Evolutionary conservation across 2,888 invertebrate genomes (phyloP).

Genomic region (Acrobasis consociella): DNA sequence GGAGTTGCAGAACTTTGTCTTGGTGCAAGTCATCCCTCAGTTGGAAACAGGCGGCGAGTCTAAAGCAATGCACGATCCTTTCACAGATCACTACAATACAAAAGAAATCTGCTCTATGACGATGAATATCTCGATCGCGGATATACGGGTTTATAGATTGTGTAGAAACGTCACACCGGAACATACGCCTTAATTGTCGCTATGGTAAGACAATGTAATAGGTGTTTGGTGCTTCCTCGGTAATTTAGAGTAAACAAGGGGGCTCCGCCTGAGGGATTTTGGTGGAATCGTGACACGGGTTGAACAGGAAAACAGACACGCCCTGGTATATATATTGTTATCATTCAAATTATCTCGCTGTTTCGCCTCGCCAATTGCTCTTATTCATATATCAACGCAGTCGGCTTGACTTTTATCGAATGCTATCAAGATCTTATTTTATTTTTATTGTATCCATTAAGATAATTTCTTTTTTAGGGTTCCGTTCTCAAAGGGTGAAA

Average conservation of each 20-base stretch:
- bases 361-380: conserved; percentile 14
- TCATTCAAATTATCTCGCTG: conserved; percentile 51
- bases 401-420: not conserved
- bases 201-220: conserved; percentile 27
- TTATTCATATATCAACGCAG: not conserved
- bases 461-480: too few relatives aligned
- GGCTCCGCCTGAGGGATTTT: conserved; percentile 44
- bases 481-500: too few relatives aligned
- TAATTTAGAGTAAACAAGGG: conserved; percentile 57
- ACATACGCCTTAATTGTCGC: conserved; percentile 24
- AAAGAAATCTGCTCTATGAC: not conserved
- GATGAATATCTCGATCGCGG: too few relatives aligned
- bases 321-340: conserved; percentile 48
- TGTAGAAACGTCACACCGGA: conserved; percentile 21
- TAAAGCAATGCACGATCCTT: not conserved
- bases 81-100: not conserved
- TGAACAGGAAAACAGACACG: conserved; percentile 49
- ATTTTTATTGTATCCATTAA: too few relatives aligned
- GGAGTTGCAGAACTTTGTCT: conserved; percentile 37
- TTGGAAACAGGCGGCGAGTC: conserved; percentile 1
- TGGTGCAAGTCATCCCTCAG: conserved; percentile 28
- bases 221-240: conserved; percentile 39
- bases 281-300: conserved; percentile 49
- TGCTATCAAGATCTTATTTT: not conserved
- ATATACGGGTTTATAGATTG: too few relatives aligned